Conservation (phyloP, 53 echinoderm and acorn worm species). For the Arbacia lixula region DNA sequence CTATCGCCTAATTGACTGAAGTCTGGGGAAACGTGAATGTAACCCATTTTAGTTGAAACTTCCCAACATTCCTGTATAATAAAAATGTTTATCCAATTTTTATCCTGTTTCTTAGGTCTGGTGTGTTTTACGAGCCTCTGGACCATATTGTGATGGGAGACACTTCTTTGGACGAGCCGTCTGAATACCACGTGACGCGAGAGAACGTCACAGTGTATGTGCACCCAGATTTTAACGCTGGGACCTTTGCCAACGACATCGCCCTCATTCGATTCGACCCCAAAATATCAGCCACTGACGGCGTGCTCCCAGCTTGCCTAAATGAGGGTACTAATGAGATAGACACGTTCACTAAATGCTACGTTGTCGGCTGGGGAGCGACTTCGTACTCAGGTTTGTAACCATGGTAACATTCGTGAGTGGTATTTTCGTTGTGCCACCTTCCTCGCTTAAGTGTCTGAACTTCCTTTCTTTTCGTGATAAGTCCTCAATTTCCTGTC, state of each 20-base stretch:
- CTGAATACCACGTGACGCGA: conserved; percentile 16
- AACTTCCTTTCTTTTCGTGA: no score
- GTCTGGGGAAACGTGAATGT: no score
- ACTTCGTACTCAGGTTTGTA: not conserved
- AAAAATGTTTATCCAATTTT: no score
- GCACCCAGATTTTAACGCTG: conserved; percentile 25
- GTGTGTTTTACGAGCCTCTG: no score
- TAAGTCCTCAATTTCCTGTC: no score
- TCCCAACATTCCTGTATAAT: no score
- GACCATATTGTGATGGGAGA: conserved; percentile 12
- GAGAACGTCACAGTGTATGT: not conserved
- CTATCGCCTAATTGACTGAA: no score
- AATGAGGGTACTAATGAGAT: conserved; percentile 19
- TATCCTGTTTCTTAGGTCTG: no score
- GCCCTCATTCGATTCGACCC: conserved; percentile 35
- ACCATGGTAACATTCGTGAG: no score
- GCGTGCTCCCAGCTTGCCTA: conserved; percentile 8
- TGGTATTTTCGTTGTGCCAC: no score
- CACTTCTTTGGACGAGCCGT: not conserved
- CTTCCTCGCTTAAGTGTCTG: no score
- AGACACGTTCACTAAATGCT: conserved; percentile 11
- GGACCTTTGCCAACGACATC: conserved; percentile 33
- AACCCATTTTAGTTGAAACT: no score
- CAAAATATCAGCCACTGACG: not conserved
- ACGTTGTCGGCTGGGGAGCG: conserved; percentile 33